These are phyloP conservation scores for Rhinolophus ferrumequinum DNA, from an alignment of 2,113 vertebrate genomes.

Conservation along the genomic window DNA sequence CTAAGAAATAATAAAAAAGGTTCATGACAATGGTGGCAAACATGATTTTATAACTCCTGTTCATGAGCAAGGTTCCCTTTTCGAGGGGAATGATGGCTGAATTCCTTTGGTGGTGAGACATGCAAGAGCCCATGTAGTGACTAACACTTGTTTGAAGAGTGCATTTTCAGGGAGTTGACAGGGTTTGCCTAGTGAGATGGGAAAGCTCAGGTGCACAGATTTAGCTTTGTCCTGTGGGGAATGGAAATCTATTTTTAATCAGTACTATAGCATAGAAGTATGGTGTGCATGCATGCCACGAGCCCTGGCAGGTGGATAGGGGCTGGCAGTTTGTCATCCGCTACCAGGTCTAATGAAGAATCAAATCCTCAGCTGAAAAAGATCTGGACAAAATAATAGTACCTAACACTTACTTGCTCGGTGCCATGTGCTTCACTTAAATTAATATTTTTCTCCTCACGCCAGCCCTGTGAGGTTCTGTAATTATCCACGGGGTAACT, in stretches of 20 bases:
- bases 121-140: accelerated
- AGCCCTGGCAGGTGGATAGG: background rate
- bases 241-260: slow-evolving; percentile 62
- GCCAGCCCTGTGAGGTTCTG: accelerated
- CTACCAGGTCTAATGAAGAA: background rate
- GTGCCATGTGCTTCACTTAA: accelerated
- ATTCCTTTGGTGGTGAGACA: background rate
- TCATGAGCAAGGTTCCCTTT: background rate
- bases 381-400: background rate
- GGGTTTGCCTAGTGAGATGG: background rate
- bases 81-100: background rate
- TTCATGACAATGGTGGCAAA: background rate
- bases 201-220: slow-evolving; percentile 27
- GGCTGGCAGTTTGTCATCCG: background rate
- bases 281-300: background rate
- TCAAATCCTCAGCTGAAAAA: background rate
- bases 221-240: slow-evolving; percentile 37
- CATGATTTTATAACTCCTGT: background rate
- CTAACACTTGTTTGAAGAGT: background rate
- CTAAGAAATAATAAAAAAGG: background rate
- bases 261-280: background rate
- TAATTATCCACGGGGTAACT: background rate
- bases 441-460: background rate
- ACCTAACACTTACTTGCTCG: accelerated
- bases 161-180: background rate